Conservation (phyloP, 1,140 invertebrate genomes). For the Subanguina moxae region DNA sequence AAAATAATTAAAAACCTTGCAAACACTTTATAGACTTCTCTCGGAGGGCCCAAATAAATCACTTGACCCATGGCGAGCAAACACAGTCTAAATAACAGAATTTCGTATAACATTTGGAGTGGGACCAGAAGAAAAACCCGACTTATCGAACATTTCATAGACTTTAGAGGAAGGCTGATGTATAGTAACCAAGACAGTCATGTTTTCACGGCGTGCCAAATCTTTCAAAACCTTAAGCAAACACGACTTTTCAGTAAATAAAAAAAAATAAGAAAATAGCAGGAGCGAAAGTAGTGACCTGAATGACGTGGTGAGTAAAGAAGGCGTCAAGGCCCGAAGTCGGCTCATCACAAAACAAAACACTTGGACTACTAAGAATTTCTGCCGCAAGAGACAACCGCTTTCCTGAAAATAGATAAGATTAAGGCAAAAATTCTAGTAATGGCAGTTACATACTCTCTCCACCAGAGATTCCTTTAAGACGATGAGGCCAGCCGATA, state of each 20-base stretch:
- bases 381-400: slow-evolving; percentile 90
- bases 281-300: no score
- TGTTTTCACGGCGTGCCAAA: slow-evolving; percentile 73
- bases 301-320: slow-evolving; percentile 76
- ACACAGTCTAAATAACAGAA: slow-evolving; percentile 42
- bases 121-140: not conserved
- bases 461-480: slow-evolving; percentile 89
- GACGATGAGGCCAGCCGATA: slow-evolving; percentile 76
- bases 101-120: not conserved
- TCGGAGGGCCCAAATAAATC: slow-evolving; percentile 78
- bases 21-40: slow-evolving; percentile 61
- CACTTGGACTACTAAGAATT: slow-evolving; percentile 82
- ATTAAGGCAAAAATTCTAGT: no score
- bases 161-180: slow-evolving; percentile 77
- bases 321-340: slow-evolving; percentile 86
- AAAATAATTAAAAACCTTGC: slow-evolving; percentile 17
- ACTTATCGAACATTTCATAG: slow-evolving; percentile 83
- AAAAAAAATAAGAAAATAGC: not conserved
- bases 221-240: slow-evolving; percentile 59
- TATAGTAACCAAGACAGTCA: slow-evolving; percentile 68
- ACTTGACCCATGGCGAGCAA: slow-evolving; percentile 80
- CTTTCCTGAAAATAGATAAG: slow-evolving; percentile 63
- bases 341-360: slow-evolving; percentile 95
- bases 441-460: slow-evolving; percentile 66
- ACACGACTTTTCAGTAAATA: not conserved